Evolutionary conservation across 2,113 vertebrate species (phyloP).

Genomic region (Thymallus thymallus): DNA sequence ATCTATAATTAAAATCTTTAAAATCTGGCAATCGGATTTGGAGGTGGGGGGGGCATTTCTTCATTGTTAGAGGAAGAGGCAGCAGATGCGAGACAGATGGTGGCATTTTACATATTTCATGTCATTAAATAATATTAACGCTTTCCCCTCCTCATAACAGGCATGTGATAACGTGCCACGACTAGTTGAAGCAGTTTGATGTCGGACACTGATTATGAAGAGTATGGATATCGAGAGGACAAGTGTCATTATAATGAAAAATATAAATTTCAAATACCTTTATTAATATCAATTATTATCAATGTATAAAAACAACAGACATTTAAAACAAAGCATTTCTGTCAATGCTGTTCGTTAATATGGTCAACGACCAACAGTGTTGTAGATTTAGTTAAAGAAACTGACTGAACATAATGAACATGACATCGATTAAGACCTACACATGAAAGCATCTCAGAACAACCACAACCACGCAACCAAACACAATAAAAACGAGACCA

Average conservation of each 20-base stretch:
- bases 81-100: slow-evolving; percentile 66
- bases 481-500: neutral
- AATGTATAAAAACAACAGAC: neutral
- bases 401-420: neutral
- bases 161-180: neutral
- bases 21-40: slow-evolving; percentile 56
- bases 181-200: neutral
- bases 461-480: neutral
- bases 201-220: neutral
- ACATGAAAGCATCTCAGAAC: neutral
- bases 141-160: neutral
- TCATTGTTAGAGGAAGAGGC: slow-evolving; percentile 60
- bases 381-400: neutral
- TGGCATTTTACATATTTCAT: slow-evolving; percentile 34
- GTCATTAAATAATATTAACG: slow-evolving; percentile 36
- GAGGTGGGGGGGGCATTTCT: slow-evolving; percentile 31
- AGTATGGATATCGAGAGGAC: neutral
- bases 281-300: neutral
- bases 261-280: neutral
- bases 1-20: slow-evolving; percentile 74
- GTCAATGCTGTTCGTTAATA: neutral
- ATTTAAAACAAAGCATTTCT: neutral
- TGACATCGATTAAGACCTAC: neutral
- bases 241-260: neutral
- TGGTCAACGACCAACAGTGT: neutral